Conservation (phyloP, 2,113 vertebrate species). For the Sander lucioperca region DNA sequence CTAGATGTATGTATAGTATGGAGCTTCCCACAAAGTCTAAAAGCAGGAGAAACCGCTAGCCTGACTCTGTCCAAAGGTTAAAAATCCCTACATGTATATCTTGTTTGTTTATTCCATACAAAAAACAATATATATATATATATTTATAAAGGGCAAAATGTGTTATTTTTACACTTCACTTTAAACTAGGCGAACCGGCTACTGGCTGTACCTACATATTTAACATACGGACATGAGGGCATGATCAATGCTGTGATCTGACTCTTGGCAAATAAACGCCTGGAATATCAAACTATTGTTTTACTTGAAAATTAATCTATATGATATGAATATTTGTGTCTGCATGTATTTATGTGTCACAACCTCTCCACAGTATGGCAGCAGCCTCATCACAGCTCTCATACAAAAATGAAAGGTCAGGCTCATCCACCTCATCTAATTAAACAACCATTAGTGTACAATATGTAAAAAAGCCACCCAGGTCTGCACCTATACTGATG, state of each 20-base stretch:
- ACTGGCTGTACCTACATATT: no score
- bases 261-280: no score
- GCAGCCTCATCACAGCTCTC: slow-evolving; percentile 35
- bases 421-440: slow-evolving; percentile 64
- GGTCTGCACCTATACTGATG: slow-evolving; percentile 31
- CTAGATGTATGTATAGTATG: background rate
- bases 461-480: slow-evolving; percentile 60
- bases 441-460: slow-evolving; percentile 66
- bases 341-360: slow-evolving; percentile 16
- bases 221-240: no score
- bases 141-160: no score
- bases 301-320: background rate
- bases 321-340: background rate
- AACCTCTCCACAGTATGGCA: background rate
- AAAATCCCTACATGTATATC: background rate
- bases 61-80: no score
- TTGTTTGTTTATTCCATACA: no score
- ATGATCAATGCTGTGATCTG: no score
- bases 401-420: slow-evolving; percentile 60
- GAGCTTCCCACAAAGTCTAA: background rate
- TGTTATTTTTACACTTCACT: no score
- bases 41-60: background rate
- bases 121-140: no score
- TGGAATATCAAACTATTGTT: no score
- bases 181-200: no score